phyloP scores from a whole-genome alignment of 2,888 invertebrate genomes.

The Leucozona laternaria region DNA sequence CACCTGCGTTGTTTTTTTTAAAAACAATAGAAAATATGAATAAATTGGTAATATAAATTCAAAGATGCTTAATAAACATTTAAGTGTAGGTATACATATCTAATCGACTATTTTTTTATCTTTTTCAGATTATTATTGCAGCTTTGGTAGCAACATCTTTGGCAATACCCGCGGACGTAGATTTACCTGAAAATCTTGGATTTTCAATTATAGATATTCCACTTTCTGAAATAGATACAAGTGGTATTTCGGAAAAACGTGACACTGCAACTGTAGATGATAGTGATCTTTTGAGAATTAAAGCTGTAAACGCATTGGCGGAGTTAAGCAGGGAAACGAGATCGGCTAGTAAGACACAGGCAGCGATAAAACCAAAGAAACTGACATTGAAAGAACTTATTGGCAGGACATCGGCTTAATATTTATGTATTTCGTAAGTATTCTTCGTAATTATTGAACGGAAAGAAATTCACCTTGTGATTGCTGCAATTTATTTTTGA shows the following conservation, averaged over 20 bases:
- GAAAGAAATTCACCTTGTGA: background rate
- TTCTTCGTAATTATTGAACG: background rate
- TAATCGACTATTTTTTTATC: background rate
- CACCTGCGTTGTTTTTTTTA: background rate
- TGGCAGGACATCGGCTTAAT: background rate
- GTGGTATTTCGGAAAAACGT: background rate
- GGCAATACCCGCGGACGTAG: background rate
- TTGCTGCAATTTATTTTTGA: background rate
- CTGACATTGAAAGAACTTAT: background rate
- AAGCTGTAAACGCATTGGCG: conserved; percentile 17
- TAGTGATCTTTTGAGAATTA: background rate
- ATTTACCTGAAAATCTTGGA: background rate
- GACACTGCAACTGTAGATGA: background rate
- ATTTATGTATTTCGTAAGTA: background rate
- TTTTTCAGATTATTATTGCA: conserved; percentile 15
- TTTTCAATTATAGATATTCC: conserved; percentile 2
- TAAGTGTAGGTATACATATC: background rate
- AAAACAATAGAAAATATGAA: conserved; percentile 19
- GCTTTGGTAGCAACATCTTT: background rate
- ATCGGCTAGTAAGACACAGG: background rate
- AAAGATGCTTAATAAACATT: background rate
- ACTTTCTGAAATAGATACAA: conserved; percentile 2
- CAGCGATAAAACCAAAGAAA: background rate
- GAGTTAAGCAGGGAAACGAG: background rate
- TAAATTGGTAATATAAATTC: conserved; percentile 18